phyloP scores from a whole-genome alignment of 2,888 invertebrate genomes.

The Actias luna region DNA sequence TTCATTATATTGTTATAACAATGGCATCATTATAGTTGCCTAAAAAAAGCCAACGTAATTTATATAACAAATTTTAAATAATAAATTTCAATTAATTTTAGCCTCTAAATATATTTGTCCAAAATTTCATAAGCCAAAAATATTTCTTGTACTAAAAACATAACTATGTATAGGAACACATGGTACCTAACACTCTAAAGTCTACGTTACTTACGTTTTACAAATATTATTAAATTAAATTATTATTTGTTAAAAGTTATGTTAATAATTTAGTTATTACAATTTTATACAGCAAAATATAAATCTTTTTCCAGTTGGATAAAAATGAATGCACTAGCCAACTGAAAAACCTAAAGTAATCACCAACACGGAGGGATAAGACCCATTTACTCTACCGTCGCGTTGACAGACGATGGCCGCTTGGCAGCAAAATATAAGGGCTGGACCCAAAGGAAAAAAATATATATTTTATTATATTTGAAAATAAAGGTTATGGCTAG shows the following conservation, averaged over 20 bases:
- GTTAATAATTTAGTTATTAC: slow-evolving; percentile 36
- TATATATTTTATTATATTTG: not conserved
- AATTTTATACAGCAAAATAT: slow-evolving; percentile 29
- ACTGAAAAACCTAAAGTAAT: not conserved
- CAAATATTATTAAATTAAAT: slow-evolving; percentile 23
- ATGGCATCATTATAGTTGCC: not conserved
- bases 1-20: not conserved
- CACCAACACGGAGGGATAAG: not conserved
- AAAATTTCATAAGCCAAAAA: slow-evolving; percentile 25
- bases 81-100: slow-evolving; percentile 29
- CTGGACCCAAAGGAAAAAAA: too few relatives aligned
- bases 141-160: slow-evolving; percentile 14
- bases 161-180: slow-evolving; percentile 28
- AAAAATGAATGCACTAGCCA: not conserved
- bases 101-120: slow-evolving; percentile 29
- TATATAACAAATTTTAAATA: slow-evolving; percentile 15
- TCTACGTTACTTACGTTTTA: slow-evolving; percentile 21
- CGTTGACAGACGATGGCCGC: not conserved
- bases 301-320: not conserved
- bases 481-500: slow-evolving; percentile 33
- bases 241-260: slow-evolving; percentile 16
- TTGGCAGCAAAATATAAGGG: not conserved
- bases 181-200: slow-evolving; percentile 22
- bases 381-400: not conserved
- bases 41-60: not conserved